Conservation (phyloP, 1,140 invertebrate species). For the Helicoverpa zea region DNA sequence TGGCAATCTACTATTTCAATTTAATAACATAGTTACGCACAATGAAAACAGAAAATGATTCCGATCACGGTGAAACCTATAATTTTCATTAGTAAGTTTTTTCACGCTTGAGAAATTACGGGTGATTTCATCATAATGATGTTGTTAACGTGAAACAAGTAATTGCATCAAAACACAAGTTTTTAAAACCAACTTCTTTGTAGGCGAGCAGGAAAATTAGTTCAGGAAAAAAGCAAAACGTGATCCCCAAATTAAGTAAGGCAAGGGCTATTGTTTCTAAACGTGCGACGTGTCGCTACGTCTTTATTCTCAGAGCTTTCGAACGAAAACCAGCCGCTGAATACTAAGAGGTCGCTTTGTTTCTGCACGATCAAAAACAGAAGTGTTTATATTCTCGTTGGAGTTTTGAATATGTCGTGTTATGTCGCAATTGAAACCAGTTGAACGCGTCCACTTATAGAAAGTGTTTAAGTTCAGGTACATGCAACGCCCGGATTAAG, state of each 20-base stretch:
- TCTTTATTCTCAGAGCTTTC: slow-evolving; percentile 47
- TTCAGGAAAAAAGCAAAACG: slow-evolving; percentile 26
- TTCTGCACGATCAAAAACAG: slow-evolving; percentile 37
- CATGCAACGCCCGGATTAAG: slow-evolving; percentile 53
- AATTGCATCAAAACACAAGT: not conserved
- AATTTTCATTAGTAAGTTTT: not conserved
- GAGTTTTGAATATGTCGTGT: slow-evolving; percentile 21
- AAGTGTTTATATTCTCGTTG: slow-evolving; percentile 14
- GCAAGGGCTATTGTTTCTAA: slow-evolving; percentile 30
- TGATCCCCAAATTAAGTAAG: slow-evolving; percentile 36
- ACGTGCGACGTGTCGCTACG: slow-evolving; percentile 10
- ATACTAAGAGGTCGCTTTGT: slow-evolving; percentile 45
- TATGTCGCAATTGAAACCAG: slow-evolving; percentile 51
- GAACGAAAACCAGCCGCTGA: slow-evolving; percentile 33
- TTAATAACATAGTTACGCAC: slow-evolving; percentile 27
- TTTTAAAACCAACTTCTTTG: not conserved
- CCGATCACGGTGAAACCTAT: not conserved
- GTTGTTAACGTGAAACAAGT: not conserved
- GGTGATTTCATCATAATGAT: not conserved
- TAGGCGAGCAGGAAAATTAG: slow-evolving; percentile 24
- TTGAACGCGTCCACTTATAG: slow-evolving; percentile 51
- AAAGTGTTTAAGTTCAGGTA: slow-evolving; percentile 54
- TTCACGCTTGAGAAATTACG: not conserved
- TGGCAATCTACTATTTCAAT: slow-evolving; percentile 13
- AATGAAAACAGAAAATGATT: slow-evolving; percentile 28